Percentiles rank a stretch among this genome's conserved stretches.
phyloP scores from a whole-genome alignment of 1,140 invertebrate species.

The Chironomus tepperi region DNA sequence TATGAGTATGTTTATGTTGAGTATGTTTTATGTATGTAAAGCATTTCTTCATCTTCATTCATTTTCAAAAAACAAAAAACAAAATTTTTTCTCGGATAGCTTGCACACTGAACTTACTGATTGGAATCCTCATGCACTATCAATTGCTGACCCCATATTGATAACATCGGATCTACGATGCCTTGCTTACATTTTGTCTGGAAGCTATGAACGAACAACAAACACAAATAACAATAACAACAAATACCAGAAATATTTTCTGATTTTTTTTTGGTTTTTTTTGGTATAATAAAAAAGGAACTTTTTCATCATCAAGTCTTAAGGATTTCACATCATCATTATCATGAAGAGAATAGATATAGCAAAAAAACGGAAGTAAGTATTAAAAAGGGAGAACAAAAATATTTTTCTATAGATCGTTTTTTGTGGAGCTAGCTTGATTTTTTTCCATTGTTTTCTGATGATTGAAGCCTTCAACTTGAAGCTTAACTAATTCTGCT shows the following conservation, averaged over 20 bases:
- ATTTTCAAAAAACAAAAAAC: no score
- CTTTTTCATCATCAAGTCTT: neutral
- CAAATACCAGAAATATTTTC: conserved; percentile 27
- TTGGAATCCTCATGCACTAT: conserved; percentile 92
- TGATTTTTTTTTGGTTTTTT: conserved; percentile 17
- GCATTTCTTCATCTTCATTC: neutral
- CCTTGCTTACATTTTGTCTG: conserved; percentile 87
- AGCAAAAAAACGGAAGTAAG: neutral
- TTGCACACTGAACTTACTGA: conserved; percentile 66
- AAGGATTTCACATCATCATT: neutral
- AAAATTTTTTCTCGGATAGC: neutral
- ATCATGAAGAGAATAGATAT: neutral
- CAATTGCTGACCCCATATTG: conserved; percentile 94
- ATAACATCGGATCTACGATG: conserved; percentile 94
- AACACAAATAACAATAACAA: conserved; percentile 29
- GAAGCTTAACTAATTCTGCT: no score
- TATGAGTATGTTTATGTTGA: neutral
- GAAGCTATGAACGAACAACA: conserved; percentile 60
- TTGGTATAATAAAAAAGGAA: neutral
- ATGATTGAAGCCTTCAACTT: no score
- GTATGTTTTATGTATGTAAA: neutral
- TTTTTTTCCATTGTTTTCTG: no score
- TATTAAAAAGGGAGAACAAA: no score
- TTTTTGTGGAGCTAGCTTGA: no score
- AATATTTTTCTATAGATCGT: no score